Percentiles rank a stretch among this genome's conserved stretches.
Evolutionary conservation across 2,888 invertebrate genomes (phyloP).

Genomic region (Agonum fuliginosum): DNA sequence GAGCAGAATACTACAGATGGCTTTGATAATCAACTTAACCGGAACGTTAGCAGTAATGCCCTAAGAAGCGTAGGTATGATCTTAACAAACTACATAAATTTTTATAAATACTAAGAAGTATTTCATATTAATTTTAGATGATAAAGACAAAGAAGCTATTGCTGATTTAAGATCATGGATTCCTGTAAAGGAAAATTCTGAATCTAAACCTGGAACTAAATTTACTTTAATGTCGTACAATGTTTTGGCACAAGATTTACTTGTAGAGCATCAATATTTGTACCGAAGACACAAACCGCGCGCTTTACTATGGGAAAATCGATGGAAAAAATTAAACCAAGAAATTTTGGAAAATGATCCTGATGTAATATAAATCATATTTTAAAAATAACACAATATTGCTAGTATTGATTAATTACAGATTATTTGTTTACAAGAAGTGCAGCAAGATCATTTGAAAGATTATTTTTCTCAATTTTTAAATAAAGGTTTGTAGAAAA

Average conservation of each 20-base stretch:
- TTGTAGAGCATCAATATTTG: slow-evolving; percentile 83
- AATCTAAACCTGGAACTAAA: slow-evolving; percentile 68
- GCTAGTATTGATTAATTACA: slow-evolving; percentile 71
- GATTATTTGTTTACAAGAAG: slow-evolving; percentile 94
- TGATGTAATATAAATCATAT: slow-evolving; percentile 75
- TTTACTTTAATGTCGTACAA: slow-evolving; percentile 91
- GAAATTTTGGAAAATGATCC: slow-evolving; percentile 77
- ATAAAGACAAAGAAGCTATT: slow-evolving; percentile 32
- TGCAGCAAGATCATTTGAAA: slow-evolving; percentile 84
- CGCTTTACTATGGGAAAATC: slow-evolving; percentile 82
- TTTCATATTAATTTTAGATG: slow-evolving; percentile 3
- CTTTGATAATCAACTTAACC: background rate
- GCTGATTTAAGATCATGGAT: slow-evolving; percentile 56
- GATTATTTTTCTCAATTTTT: slow-evolving; percentile 75
- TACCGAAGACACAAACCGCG: slow-evolving; percentile 78
- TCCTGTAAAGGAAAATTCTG: background rate
- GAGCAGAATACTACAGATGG: slow-evolving; percentile 5
- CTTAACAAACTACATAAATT: background rate
- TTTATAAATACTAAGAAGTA: background rate
- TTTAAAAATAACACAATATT: slow-evolving; percentile 7
- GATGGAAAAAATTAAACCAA: slow-evolving; percentile 76
- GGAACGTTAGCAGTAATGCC: background rate
- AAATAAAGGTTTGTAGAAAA: slow-evolving; percentile 69
- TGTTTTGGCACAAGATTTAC: slow-evolving; percentile 88
- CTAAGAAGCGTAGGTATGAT: background rate